Conservation (phyloP, 2,888 invertebrate species). For the Lasioglossum marginatum region DNA sequence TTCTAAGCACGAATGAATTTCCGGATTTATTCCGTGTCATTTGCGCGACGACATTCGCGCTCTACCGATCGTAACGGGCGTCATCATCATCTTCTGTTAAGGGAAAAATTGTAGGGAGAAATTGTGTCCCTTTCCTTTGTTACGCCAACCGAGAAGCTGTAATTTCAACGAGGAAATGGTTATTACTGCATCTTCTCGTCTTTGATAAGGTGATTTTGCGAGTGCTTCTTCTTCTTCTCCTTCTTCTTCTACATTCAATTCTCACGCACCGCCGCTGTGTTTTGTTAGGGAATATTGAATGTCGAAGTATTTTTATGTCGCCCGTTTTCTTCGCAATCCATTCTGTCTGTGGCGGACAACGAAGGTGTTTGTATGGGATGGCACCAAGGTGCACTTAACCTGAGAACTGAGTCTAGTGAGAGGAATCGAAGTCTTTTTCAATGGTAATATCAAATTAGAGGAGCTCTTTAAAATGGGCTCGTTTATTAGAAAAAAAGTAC, state of each 20-base stretch:
- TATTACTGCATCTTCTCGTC: slow-evolving; percentile 19
- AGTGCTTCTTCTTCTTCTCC: background rate
- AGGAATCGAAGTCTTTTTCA: background rate
- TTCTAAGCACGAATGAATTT: slow-evolving; percentile 31
- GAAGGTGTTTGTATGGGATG: background rate
- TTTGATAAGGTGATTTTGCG: slow-evolving; percentile 1
- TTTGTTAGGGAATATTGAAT: slow-evolving; percentile 3
- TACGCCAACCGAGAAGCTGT: background rate
- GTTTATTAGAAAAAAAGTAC: background rate
- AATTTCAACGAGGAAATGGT: slow-evolving; percentile 34
- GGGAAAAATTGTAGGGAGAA: background rate
- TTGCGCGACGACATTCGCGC: slow-evolving; percentile 24
- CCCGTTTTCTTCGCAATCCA: background rate
- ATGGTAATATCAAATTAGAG: background rate
- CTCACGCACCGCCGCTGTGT: background rate
- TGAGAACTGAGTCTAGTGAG: background rate
- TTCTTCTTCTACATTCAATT: too few species aligned
- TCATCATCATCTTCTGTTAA: background rate
- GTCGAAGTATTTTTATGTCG: background rate
- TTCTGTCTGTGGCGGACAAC: background rate
- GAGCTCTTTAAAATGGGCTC: background rate
- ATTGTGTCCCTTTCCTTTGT: background rate
- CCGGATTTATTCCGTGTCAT: slow-evolving; percentile 39
- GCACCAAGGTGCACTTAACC: background rate
- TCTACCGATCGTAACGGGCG: slow-evolving; percentile 5